A percentile compares a stretch with the other conserved stretches of the same genome.
These are phyloP conservation scores for Cardiocondyla obscurior DNA, from an alignment of 1,140 invertebrate species.

Conservation along the genomic window DNA sequence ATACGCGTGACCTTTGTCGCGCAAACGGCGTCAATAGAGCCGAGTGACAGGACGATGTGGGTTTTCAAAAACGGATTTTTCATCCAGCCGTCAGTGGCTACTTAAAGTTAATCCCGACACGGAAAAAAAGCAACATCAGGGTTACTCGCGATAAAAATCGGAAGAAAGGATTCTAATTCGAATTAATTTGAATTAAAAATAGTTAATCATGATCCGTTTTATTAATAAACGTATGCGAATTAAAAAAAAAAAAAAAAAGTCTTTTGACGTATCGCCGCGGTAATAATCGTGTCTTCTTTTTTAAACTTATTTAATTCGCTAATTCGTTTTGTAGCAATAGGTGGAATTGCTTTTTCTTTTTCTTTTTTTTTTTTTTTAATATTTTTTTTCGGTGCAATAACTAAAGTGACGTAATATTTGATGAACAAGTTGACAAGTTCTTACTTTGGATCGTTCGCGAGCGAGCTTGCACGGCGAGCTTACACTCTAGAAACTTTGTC, in stretches of 20 bases:
- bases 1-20: constrained; percentile 54
- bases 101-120: constrained; percentile 33
- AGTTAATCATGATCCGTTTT: neutral
- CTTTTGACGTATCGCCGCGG: no score
- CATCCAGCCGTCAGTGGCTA: constrained; percentile 46
- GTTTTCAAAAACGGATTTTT: constrained; percentile 70
- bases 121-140: neutral
- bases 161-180: neutral
- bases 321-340: neutral
- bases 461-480: neutral
- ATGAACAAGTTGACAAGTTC: neutral
- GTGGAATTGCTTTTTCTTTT: neutral
- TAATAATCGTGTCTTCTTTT: neutral
- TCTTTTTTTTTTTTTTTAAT: no score
- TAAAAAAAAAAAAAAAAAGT: no score
- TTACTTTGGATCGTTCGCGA: neutral
- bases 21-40: constrained; percentile 32
- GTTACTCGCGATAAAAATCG: neutral
- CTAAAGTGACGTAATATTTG: neutral
- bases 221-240: neutral
- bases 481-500: constrained; percentile 25
- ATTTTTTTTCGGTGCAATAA: neutral
- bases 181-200: neutral
- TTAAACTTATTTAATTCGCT: neutral
- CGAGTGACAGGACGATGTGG: constrained; percentile 60